Percentiles rank a stretch among this genome's conserved stretches.
Evolutionary conservation across 37 sponge, comb jelly and placozoan species (phyloP).

Genomic region (Chondrosia reniformis): DNA sequence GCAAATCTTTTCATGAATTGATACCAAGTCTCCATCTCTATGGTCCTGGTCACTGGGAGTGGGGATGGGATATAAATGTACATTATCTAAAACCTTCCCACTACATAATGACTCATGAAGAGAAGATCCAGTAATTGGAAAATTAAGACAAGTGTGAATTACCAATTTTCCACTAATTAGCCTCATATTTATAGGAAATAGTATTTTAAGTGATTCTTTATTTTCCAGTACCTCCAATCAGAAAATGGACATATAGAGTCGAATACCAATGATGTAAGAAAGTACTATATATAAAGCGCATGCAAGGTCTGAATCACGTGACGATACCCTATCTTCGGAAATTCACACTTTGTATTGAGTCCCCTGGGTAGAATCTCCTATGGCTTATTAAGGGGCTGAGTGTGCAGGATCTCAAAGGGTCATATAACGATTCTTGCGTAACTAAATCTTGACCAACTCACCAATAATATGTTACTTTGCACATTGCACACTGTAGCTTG

Average conservation of each 20-base stretch:
- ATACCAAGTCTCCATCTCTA: slow-evolving; percentile 51
- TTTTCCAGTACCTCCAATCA: too few relatives aligned
- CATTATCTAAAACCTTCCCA: too few relatives aligned
- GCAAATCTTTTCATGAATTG: slow-evolving; percentile 80
- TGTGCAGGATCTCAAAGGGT: not conserved
- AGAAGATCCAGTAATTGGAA: too few relatives aligned
- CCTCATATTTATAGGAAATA: not conserved
- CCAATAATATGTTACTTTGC: slow-evolving; percentile 81
- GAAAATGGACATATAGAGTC: too few relatives aligned
- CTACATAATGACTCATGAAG: too few relatives aligned
- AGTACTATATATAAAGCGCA: too few relatives aligned
- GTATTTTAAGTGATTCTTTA: too few relatives aligned
- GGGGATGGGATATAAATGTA: too few relatives aligned
- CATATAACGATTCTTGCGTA: not conserved
- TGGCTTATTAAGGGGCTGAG: not conserved
- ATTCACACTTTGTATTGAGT: too few relatives aligned
- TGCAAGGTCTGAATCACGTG: too few relatives aligned
- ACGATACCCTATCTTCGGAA: too few relatives aligned
- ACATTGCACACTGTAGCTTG: slow-evolving; percentile 61
- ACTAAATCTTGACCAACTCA: slow-evolving; percentile 30
- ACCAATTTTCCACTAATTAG: not conserved
- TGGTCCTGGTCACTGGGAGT: slow-evolving; percentile 50
- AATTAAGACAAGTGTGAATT: not conserved
- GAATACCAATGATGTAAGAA: too few relatives aligned
- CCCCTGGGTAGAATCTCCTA: not conserved